phyloP scores from a whole-genome alignment of 23 tunicate genomes.

The Oikopleura dioica region DNA sequence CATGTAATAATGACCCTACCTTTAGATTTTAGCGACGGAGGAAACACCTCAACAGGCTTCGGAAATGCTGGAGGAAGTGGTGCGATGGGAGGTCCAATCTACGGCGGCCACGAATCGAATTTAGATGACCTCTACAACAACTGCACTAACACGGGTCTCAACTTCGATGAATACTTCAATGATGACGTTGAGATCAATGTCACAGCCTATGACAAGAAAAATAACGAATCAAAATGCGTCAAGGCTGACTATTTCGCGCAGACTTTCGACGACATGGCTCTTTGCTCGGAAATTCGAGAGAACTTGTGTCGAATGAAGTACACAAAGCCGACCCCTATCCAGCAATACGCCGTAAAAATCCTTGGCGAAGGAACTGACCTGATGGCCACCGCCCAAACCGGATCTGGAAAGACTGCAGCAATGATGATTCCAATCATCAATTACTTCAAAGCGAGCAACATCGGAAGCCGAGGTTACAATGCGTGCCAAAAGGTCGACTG shows the following conservation, averaged over 20 bases:
- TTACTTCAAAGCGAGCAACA: not conserved
- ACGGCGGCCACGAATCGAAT: not conserved
- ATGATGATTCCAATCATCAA: constrained; percentile 4
- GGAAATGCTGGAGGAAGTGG: not conserved
- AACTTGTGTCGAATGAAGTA: too few relatives aligned
- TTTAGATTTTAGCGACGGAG: not conserved
- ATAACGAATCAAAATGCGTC: too few relatives aligned
- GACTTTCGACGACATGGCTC: too few relatives aligned
- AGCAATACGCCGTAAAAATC: not conserved
- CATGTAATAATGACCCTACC: too few relatives aligned
- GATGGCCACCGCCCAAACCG: constrained; percentile 13
- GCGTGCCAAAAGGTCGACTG: not conserved
- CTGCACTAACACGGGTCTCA: not conserved
- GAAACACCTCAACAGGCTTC: too few relatives aligned
- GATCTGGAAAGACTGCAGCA: not conserved
- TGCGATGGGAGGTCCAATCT: not conserved
- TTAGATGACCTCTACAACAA: not conserved
- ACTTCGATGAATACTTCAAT: constrained; percentile 1
- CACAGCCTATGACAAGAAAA: too few relatives aligned
- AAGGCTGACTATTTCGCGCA: too few relatives aligned
- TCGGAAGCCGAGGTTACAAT: not conserved
- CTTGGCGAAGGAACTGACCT: not conserved
- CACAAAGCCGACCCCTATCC: constrained; percentile 12
- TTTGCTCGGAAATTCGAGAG: too few relatives aligned
- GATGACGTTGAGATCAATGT: too few relatives aligned